Percentiles rank a stretch among this genome's conserved stretches.
These are phyloP conservation scores for Cephalotes varians DNA, from an alignment of 2,888 invertebrate genomes.

Conservation along the genomic window DNA sequence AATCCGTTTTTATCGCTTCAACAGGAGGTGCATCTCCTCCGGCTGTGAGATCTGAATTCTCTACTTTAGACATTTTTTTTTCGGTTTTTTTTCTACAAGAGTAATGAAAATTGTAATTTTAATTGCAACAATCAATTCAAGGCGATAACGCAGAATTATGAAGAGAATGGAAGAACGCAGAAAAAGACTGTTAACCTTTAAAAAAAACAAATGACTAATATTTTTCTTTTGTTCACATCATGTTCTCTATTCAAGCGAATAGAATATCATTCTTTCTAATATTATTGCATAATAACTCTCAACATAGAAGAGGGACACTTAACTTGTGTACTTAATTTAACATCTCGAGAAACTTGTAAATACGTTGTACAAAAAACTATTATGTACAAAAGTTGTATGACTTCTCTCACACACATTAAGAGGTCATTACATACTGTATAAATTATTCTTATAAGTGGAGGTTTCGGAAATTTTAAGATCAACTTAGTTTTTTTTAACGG, in stretches of 20 bases:
- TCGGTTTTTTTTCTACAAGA: not conserved
- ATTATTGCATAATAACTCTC: not conserved
- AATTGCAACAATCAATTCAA: not conserved
- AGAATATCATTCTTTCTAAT: not conserved
- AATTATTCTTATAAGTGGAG: too few species aligned
- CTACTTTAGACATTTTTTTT: slow-evolving; percentile 72
- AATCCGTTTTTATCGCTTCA: slow-evolving; percentile 22
- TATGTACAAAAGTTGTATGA: too few species aligned
- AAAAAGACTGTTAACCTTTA: not conserved
- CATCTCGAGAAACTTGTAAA: too few species aligned
- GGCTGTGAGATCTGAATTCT: slow-evolving; percentile 61
- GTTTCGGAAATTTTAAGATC: too few species aligned
- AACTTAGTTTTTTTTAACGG: too few species aligned
- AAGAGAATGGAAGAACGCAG: not conserved
- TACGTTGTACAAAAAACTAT: too few species aligned
- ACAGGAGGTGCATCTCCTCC: slow-evolving; percentile 63
- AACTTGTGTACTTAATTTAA: not conserved
- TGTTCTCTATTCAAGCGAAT: not conserved
- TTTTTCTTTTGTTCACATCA: not conserved
- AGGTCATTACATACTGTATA: too few species aligned
- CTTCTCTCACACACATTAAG: too few species aligned
- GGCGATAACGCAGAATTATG: not conserved
- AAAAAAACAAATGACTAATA: not conserved
- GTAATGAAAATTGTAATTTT: not conserved
- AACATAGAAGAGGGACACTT: too few species aligned